Conservation (phyloP, 2,888 invertebrate genomes). For the Lamellibrachia columna region DNA sequence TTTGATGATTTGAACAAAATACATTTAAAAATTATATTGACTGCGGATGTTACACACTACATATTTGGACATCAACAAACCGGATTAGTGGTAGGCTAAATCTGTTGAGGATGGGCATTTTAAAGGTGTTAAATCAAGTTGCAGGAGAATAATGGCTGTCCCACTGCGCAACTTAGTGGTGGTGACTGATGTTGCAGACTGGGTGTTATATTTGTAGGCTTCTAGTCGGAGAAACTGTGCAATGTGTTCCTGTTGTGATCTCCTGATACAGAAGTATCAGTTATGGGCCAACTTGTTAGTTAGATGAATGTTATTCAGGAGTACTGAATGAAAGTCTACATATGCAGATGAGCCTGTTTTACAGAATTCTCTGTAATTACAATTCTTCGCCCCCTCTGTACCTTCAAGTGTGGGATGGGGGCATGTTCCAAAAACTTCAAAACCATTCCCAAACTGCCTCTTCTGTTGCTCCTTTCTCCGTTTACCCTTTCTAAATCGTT, state of each 20-base stretch:
- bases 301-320: not conserved
- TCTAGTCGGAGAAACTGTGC: conserved; percentile 1
- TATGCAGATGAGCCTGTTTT: not conserved
- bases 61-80: too few relatives aligned
- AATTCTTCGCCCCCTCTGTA: too few relatives aligned
- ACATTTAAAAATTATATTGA: too few relatives aligned
- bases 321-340: not conserved
- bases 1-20: too few relatives aligned
- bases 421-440: too few relatives aligned
- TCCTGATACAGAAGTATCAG: not conserved
- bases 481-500: not conserved
- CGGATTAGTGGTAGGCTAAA: too few relatives aligned
- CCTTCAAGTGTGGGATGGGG: too few relatives aligned
- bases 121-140: not conserved
- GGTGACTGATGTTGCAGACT: not conserved
- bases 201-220: not conserved
- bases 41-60: too few relatives aligned
- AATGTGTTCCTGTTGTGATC: not conserved
- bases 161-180: not conserved
- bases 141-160: not conserved
- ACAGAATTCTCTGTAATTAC: not conserved
- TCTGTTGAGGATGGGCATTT: too few relatives aligned
- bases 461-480: too few relatives aligned
- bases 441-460: too few relatives aligned
- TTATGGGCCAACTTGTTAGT: not conserved